Conservation (phyloP, 2,888 invertebrate species). For the Sphaerophoria rueppellii region DNA sequence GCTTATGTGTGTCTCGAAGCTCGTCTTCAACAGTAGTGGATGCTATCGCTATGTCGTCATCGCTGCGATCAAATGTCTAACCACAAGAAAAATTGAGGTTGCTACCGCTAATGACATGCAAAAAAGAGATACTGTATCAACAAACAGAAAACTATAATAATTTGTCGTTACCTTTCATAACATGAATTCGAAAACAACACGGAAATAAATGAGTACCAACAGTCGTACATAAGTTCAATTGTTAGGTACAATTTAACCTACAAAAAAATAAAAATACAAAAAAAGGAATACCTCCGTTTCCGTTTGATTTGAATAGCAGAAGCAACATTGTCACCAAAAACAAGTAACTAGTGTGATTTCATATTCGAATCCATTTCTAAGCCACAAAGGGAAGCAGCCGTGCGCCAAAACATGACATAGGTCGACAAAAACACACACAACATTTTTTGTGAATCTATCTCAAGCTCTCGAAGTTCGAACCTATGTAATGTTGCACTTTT, state of each 20-base stretch:
- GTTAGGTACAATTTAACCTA: slow-evolving; percentile 39
- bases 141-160: not conserved
- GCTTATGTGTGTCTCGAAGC: too few species aligned
- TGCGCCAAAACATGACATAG: slow-evolving; percentile 24
- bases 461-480: not conserved
- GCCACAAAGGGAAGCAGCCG: slow-evolving; percentile 32
- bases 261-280: slow-evolving; percentile 4
- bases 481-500: slow-evolving; percentile 50
- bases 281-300: slow-evolving; percentile 40
- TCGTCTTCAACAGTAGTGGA: too few species aligned
- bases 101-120: not conserved
- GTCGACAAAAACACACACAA: slow-evolving; percentile 1
- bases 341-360: slow-evolving; percentile 37
- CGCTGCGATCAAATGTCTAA: too few species aligned
- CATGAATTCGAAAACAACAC: slow-evolving; percentile 10
- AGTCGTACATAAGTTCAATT: not conserved
- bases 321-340: not conserved
- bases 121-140: not conserved
- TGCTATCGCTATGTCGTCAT: too few species aligned
- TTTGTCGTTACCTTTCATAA: not conserved
- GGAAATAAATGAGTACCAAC: too few species aligned
- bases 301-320: not conserved
- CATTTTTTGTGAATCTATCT: not conserved
- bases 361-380: slow-evolving; percentile 30
- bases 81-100: too few species aligned